A percentile compares a stretch with the other conserved stretches of the same genome.
These are phyloP conservation scores for Spea multiplicata DNA, from an alignment of 2,113 vertebrate species.

Conservation along the genomic window DNA sequence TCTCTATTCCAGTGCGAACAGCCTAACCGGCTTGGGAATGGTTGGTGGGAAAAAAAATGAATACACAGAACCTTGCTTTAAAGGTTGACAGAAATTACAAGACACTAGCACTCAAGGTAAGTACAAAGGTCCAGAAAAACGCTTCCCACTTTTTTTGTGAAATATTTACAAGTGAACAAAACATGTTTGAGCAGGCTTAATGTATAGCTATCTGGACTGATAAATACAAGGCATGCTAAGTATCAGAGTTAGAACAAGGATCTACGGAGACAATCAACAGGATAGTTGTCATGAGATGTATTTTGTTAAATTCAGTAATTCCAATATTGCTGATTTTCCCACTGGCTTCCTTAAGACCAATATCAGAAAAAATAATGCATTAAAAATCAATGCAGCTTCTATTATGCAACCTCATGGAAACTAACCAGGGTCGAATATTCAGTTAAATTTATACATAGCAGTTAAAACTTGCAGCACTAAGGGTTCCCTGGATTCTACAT, in stretches of 20 bases:
- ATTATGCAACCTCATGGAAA: not conserved
- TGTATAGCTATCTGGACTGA: conserved; percentile 21
- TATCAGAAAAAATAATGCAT: not conserved
- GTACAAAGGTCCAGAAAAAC: no score
- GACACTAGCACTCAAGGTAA: no score
- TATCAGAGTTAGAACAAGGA: not conserved
- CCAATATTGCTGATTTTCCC: conserved; percentile 4
- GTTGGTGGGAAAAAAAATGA: no score
- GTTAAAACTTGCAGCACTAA: conserved; percentile 32
- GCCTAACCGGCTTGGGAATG: no score
- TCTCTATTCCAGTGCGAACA: no score
- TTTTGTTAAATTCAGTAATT: not conserved
- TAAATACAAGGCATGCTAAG: not conserved
- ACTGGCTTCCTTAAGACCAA: conserved; percentile 10
- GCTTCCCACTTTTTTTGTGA: not conserved
- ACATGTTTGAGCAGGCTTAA: conserved; percentile 41
- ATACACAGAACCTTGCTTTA: no score
- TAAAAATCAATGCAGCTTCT: not conserved
- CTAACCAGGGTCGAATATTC: not conserved
- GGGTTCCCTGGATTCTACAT: not conserved
- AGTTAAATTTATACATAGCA: not conserved
- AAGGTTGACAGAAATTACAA: no score
- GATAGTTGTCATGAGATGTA: not conserved
- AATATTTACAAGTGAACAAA: conserved; percentile 1
- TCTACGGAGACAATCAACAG: not conserved